phyloP scores from a whole-genome alignment of 2,888 invertebrate genomes.

The Xestia c-nigrum region DNA sequence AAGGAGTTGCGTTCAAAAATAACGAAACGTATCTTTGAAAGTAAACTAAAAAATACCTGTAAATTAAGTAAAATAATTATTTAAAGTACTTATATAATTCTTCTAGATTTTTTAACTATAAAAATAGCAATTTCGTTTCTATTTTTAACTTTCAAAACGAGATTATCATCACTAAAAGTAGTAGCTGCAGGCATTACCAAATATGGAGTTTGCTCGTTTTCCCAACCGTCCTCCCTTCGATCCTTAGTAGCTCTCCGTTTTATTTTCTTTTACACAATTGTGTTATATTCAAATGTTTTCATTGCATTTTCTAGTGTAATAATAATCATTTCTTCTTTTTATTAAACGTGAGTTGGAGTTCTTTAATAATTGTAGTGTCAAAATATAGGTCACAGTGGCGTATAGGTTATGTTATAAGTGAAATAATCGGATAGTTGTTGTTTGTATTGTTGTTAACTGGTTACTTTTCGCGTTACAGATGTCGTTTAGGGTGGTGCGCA shows the following conservation, averaged over 20 bases:
- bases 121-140: constrained; percentile 28
- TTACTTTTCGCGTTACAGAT: constrained; percentile 91
- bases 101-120: constrained; percentile 32
- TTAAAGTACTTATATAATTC: constrained; percentile 49
- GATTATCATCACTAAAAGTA: constrained; percentile 81
- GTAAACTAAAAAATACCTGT: constrained; percentile 61
- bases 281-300: constrained; percentile 88
- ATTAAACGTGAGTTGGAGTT: constrained; percentile 86
- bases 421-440: constrained; percentile 80
- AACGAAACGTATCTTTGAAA: constrained; percentile 58
- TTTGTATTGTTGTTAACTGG: constrained; percentile 83
- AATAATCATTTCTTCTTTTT: constrained; percentile 80
- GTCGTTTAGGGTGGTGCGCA: constrained; percentile 99
- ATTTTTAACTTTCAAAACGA: constrained; percentile 64
- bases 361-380: constrained; percentile 82
- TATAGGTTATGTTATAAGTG: constrained; percentile 89
- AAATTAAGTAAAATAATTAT: constrained; percentile 54
- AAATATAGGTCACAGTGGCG: constrained; percentile 88
- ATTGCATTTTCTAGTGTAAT: constrained; percentile 86
- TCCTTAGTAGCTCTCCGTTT: constrained; percentile 89
- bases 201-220: constrained; percentile 93
- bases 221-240: constrained; percentile 91
- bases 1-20: constrained; percentile 79
- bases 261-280: constrained; percentile 84
- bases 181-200: constrained; percentile 92